Base-by-base conservation (phyloP, 2,888 invertebrate species). In the Abrostola tripartita region DNA sequence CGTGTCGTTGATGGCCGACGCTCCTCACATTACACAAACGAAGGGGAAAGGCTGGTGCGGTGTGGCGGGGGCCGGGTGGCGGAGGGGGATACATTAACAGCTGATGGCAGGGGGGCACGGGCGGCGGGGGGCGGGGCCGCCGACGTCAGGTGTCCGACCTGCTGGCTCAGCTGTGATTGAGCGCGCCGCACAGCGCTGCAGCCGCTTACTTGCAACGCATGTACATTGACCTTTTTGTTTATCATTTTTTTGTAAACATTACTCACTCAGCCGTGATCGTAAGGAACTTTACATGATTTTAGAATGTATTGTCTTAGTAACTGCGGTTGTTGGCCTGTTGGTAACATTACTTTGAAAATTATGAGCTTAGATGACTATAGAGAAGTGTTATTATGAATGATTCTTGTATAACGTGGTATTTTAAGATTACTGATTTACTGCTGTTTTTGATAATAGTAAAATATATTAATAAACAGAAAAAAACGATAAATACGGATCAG, bases 21-120 rank as follows among this genome's bases (percentile, higher is more conserved):
- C 90, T 92, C 93, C 94, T 87, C 92, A 79, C 90, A 92, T 94
- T 93, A 93, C 93, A 91, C 94, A 92, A 94, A 94, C 94, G 95
- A 94, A 95, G 95, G 94, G 94, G 94, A 94, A 95, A 94, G 94
- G 92, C 86, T 85, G 86, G 84, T 58, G 71, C 65, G 71, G 74
- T 49, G 71, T 44, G 83, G 84, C 80, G 85, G 85, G 52, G 82
- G 82, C 80, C 88, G 85, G 84, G 85, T 73, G 88, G 89, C 87
- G 81, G 84, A 84, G 81, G 84, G 85, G 81, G 87, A 75, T 81
- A 90, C 91, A 93, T 94, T 94, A 94, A 94, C 94, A 94, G 94
- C 94, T 94, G 94, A 94, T 92, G 92, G 89, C 89, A 74, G 88
- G 83, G 88, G 80, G 62, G 81, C 79, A 76, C 75, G 74, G 72